Evolutionary conservation across 2,113 vertebrate genomes (phyloP), one percentile per base, ranked within the genome.

Genomic region (Nipponia nippon): DNA sequence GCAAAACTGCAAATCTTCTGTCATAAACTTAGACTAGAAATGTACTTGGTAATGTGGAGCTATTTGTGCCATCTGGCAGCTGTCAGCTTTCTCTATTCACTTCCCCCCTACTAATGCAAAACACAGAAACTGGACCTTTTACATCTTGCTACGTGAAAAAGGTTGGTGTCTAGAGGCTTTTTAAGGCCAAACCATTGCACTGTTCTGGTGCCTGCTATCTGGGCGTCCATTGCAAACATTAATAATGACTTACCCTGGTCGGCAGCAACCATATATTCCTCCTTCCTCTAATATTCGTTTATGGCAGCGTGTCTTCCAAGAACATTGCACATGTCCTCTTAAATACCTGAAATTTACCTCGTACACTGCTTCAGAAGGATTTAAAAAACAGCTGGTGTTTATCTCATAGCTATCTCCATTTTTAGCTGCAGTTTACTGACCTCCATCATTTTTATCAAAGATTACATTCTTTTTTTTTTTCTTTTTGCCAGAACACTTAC

Each of bases 21-120:
- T 59, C 95, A 93, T 80, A 96, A 97, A 93, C 93, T 93, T 94
- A 97, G 58, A 38, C 73, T 72, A 93, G 94, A 94, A 96, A 96
- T 90, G 83, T 93, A 59, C 82, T 93, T 91, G 95, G 94, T 95
- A 97, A 92, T 95, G 93, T 94, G 79, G 62, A 97, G 88, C 58
- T 88, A 83, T 97, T 92, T 94, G 91, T 97, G 97, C 97, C 97
- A 97, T 97, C 97, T 98, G 97, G 97, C 90, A 97, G 86, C 95
- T 97, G 93, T 96, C 95, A 97, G 71, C 85, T 97, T 97, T 97
- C 86, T 94, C 86, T 96, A 44, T 94, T 96, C 96, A 78, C 56
- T 94, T 93, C 93, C 73, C 87, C 89, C 93, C 62, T 93, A 25
- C 96, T 98, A 98, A 97, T 96, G 96, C 90, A 95, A 97, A 96